Percentiles rank a stretch among this genome's conserved stretches.
phyloP scores from a whole-genome alignment of 2,888 invertebrate species.

The Schizotus pectinicornis region DNA sequence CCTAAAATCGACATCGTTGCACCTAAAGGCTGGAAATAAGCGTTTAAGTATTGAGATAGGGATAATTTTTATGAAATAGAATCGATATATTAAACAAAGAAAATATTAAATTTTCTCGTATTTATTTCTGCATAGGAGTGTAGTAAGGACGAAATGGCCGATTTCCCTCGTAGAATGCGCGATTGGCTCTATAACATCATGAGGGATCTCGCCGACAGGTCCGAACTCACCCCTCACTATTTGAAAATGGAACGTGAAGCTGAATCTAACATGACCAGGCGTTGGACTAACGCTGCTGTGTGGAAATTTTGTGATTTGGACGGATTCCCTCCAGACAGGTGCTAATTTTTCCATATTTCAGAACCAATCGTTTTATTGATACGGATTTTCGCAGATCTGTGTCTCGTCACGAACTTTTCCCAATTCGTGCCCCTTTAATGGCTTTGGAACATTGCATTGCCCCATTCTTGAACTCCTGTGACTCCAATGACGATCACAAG shows the following conservation, averaged over 20 bases:
- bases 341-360: constrained; percentile 29
- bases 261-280: constrained; percentile 81
- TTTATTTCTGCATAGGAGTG: constrained; percentile 66
- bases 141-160: constrained; percentile 83
- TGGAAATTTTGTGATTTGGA: constrained; percentile 99
- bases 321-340: constrained; percentile 88
- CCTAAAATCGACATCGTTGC: no score
- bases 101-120: background rate
- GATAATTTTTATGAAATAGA: no score
- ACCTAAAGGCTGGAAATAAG: no score
- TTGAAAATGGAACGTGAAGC: constrained; percentile 88
- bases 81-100: no score
- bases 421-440: constrained; percentile 92
- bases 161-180: constrained; percentile 96
- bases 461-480: constrained; percentile 93
- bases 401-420: constrained; percentile 94
- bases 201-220: constrained; percentile 90
- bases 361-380: constrained; percentile 3
- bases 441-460: constrained; percentile 97
- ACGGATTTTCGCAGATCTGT: constrained; percentile 65
- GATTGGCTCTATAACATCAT: constrained; percentile 99
- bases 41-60: no score
- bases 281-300: constrained; percentile 92
- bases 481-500: constrained; percentile 85
- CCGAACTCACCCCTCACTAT: constrained; percentile 83